phyloP scores from a whole-genome alignment of 2,888 invertebrate genomes.

The Philhelius pedissequus region DNA sequence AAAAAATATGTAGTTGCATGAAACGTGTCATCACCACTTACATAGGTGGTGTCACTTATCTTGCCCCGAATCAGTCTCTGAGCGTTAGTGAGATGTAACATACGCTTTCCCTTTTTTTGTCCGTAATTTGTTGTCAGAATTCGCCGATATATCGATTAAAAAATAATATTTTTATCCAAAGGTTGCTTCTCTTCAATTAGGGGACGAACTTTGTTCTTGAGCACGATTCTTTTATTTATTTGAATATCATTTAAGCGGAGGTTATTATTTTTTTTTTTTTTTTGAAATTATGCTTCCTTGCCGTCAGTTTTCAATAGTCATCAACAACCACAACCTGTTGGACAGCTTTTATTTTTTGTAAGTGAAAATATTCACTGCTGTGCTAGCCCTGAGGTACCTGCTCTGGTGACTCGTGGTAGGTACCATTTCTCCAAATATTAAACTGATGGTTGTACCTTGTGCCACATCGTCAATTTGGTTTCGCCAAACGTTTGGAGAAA shows the following conservation, averaged over 20 bases:
- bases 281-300: neutral
- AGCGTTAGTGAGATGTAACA: neutral
- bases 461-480: slow-evolving; percentile 59
- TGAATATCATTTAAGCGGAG: slow-evolving; percentile 1
- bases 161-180: neutral
- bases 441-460: slow-evolving; percentile 20
- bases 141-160: slow-evolving; percentile 42
- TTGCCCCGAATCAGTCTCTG: slow-evolving; percentile 20
- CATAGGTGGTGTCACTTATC: slow-evolving; percentile 31
- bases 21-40: slow-evolving; percentile 48
- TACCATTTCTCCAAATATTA: neutral
- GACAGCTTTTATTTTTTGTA: slow-evolving; percentile 51
- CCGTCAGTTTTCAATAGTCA: neutral
- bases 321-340: slow-evolving; percentile 66
- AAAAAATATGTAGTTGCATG: slow-evolving; percentile 30
- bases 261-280: slow-evolving; percentile 6
- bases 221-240: neutral
- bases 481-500: slow-evolving; percentile 26
- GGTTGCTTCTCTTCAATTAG: neutral
- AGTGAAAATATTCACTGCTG: neutral
- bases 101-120: neutral
- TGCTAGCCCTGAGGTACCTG: neutral
- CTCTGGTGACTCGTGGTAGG: neutral
- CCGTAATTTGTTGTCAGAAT: slow-evolving; percentile 25
- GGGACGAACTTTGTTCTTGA: slow-evolving; percentile 25